These are phyloP conservation scores for Lepisosteus oculatus DNA, from an alignment of 2,113 vertebrate species.

Conservation along the genomic window DNA sequence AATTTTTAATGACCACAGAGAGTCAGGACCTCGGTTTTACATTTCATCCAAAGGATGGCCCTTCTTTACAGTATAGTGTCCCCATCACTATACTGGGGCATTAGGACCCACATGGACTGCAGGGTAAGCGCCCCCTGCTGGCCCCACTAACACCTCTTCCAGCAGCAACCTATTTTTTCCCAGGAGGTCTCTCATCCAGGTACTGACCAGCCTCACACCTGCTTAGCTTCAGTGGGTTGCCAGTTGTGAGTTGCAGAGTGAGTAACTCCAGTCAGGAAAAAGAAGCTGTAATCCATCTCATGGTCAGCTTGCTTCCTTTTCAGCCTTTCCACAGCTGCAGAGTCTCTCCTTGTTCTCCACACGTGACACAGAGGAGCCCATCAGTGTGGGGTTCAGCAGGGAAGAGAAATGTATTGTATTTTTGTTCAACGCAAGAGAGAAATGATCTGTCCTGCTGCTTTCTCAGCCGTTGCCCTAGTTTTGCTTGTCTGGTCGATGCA, in stretches of 20 bases:
- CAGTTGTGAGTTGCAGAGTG: neutral
- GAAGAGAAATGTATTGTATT: neutral
- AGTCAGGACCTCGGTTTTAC: too few relatives aligned
- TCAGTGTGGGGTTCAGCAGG: neutral
- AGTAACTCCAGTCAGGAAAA: constrained; percentile 9
- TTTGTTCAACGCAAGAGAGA: neutral
- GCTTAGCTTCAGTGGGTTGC: too few relatives aligned
- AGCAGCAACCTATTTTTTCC: too few relatives aligned
- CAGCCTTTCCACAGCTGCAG: constrained; percentile 13
- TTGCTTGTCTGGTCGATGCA: neutral
- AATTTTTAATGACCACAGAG: too few relatives aligned
- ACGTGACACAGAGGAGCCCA: neutral
- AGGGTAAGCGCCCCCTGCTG: too few relatives aligned
- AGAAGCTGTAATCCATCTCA: constrained; percentile 15
- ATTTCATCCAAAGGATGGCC: too few relatives aligned
- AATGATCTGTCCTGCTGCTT: neutral
- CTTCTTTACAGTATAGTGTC: too few relatives aligned
- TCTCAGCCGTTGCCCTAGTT: neutral
- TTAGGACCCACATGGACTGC: too few relatives aligned
- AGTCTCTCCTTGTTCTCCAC: neutral
- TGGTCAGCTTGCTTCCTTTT: constrained; percentile 4
- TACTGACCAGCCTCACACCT: too few relatives aligned
- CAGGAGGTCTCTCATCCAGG: too few relatives aligned
- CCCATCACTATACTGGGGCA: too few relatives aligned
- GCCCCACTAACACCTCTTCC: too few relatives aligned